Percentiles rank a stretch among this genome's conserved stretches.
These are phyloP conservation scores for Cephalopterus ornatus DNA, from an alignment of 2,113 vertebrate species.

Conservation along the genomic window DNA sequence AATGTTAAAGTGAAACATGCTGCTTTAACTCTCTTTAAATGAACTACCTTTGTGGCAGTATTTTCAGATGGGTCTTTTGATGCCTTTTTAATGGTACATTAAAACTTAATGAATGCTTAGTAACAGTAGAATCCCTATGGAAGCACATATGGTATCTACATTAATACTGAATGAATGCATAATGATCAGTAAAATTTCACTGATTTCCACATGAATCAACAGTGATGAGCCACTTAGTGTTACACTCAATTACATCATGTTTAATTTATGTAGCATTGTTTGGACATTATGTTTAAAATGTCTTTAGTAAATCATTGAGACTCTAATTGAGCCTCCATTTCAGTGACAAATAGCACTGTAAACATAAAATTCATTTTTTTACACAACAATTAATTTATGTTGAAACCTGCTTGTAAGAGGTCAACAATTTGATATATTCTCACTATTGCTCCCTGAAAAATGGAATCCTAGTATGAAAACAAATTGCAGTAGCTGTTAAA, in stretches of 20 bases:
- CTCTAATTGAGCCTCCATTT: slow-evolving; percentile 58
- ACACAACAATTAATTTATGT: slow-evolving; percentile 56
- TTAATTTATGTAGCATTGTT: slow-evolving; percentile 68
- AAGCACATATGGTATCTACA: slow-evolving; percentile 38
- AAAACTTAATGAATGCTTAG: slow-evolving; percentile 59
- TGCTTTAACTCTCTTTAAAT: slow-evolving; percentile 13
- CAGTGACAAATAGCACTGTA: slow-evolving; percentile 45
- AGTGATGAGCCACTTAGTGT: slow-evolving; percentile 52
- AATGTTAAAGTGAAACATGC: neutral
- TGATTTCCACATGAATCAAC: slow-evolving; percentile 69
- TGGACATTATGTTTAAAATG: slow-evolving; percentile 62
- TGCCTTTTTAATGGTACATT: slow-evolving; percentile 58
- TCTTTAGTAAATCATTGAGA: slow-evolving; percentile 60
- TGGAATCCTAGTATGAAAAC: neutral
- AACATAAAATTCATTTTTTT: slow-evolving; percentile 64
- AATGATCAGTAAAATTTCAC: slow-evolving; percentile 54
- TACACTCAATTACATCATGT: slow-evolving; percentile 64
- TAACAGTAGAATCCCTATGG: slow-evolving; percentile 34
- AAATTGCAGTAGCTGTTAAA: neutral
- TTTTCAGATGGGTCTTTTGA: slow-evolving; percentile 42
- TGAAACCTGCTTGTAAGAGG: slow-evolving; percentile 19
- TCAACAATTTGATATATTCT: slow-evolving; percentile 40
- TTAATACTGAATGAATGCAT: slow-evolving; percentile 58
- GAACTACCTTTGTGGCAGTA: neutral
- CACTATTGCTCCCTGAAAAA: slow-evolving; percentile 1